Evolutionary conservation across 2,888 invertebrate species (phyloP), one percentile per base, ranked within the genome.

Genomic region (Parnassius apollo): DNA sequence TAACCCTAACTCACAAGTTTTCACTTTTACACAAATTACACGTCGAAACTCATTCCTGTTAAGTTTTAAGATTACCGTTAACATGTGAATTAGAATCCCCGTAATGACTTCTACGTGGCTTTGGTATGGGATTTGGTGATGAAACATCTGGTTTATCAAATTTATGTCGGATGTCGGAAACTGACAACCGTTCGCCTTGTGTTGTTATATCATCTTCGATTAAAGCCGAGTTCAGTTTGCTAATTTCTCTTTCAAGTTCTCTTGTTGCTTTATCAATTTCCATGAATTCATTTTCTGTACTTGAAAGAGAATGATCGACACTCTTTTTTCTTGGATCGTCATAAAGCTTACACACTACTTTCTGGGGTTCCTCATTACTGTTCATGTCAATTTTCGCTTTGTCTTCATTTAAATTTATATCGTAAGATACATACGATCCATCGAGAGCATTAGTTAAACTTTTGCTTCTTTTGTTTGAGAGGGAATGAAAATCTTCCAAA

Each of bases 111-210:
- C 93, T 85, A 72, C 93, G 88, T 2, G 93, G 93, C 77, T 93
- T 93, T 74, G 93, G 93, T 78, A 93, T 90, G 2, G 93, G 93
- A 81, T 93, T 92, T 62, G 92, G 92, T 56, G 89, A 87, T n/a
- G 85, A 83, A 53, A 75, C 78, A 57, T 92, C 92, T 42, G 81
- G 89, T 66, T 88, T 91, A 57, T 93, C 92, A 72, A 93, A 93
- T 69, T 91, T 90, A 64, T 86, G 82, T 70, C 92, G 93, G 59
- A 93, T 93, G 64, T 91, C 91, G 10, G 88, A 85, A 18, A 91
- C 88, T 1, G 88, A 88, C 49, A 86, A 72, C 51, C 87, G 76
- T 52, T 78, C 73, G 12, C 80, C 85, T 25, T 79, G 74, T 42
- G 79, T 67, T 46, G 77, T 75, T 50, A 86, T 75, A 57, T 89